Conservation (phyloP, 2,797 vertebrate species). For the Sparus aurata region DNA sequence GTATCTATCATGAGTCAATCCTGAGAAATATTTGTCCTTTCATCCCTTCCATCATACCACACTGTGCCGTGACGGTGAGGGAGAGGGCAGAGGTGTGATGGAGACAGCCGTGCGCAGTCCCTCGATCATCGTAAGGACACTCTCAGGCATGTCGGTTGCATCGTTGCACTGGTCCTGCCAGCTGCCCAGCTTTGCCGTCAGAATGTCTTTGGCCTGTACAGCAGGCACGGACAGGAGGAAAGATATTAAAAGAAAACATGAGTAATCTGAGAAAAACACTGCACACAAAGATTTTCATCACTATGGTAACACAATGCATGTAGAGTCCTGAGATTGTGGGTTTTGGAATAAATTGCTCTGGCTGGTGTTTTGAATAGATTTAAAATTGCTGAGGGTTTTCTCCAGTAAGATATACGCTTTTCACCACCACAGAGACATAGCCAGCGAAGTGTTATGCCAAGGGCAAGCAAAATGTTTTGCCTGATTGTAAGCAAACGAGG, state of each 20-base stretch:
- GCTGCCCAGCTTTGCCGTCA: slow-evolving; percentile 89
- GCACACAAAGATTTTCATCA: slow-evolving; percentile 33
- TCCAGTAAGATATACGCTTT: neutral
- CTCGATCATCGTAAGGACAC: slow-evolving; percentile 91
- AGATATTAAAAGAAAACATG: slow-evolving; percentile 47
- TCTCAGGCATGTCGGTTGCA: slow-evolving; percentile 92
- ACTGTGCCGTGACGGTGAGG: slow-evolving; percentile 87
- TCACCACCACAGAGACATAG: neutral
- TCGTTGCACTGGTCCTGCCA: slow-evolving; percentile 96
- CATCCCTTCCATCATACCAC: slow-evolving; percentile 80
- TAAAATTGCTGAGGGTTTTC: neutral
- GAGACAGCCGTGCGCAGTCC: slow-evolving; percentile 87
- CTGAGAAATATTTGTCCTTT: slow-evolving; percentile 6
- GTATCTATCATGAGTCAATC: neutral
- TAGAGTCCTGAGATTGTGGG: neutral
- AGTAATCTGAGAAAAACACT: slow-evolving; percentile 28
- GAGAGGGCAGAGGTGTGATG: slow-evolving; percentile 93
- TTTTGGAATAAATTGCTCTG: slow-evolving; percentile 17
- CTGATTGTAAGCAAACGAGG: neutral
- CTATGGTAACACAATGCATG: slow-evolving; percentile 43
- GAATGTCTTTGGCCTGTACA: slow-evolving; percentile 85
- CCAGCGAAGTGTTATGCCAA: neutral
- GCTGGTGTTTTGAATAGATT: neutral
- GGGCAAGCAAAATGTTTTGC: too few species aligned
- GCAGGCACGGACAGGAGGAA: slow-evolving; percentile 3